These are phyloP conservation scores for Peromyscus polionotus DNA, from an alignment of 2,113 vertebrate species.

Conservation along the genomic window DNA sequence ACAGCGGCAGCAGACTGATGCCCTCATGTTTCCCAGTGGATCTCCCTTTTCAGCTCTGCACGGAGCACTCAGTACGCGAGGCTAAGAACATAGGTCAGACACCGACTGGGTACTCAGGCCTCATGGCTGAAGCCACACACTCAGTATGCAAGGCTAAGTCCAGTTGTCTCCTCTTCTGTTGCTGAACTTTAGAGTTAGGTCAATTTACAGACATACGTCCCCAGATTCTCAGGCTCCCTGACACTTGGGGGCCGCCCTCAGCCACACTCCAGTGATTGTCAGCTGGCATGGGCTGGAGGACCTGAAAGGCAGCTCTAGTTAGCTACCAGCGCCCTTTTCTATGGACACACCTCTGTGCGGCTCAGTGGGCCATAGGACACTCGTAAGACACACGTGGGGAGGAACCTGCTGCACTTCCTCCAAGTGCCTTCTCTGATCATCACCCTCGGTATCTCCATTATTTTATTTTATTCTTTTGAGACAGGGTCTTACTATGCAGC, in stretches of 20 bases:
- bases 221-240: neutral
- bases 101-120: neutral
- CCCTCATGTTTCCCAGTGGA: neutral
- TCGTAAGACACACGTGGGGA: neutral
- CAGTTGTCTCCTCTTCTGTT: neutral
- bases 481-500: neutral
- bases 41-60: neutral
- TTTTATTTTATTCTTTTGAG: neutral
- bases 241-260: neutral
- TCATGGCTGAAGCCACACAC: neutral
- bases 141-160: too few relatives aligned
- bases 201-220: neutral
- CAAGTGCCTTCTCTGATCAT: neutral
- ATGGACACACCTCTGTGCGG: fast-evolving
- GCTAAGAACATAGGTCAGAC: neutral
- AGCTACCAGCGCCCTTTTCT: too few relatives aligned
- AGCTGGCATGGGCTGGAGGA: neutral
- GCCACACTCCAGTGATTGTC: neutral
- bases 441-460: neutral
- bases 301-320: too few relatives aligned
- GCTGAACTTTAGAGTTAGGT: neutral
- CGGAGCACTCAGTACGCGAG: too few relatives aligned
- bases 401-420: neutral
- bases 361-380: neutral
- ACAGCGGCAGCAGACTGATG: neutral